phyloP scores from a whole-genome alignment of 2,888 invertebrate species.

The Deilephila elpenor region DNA sequence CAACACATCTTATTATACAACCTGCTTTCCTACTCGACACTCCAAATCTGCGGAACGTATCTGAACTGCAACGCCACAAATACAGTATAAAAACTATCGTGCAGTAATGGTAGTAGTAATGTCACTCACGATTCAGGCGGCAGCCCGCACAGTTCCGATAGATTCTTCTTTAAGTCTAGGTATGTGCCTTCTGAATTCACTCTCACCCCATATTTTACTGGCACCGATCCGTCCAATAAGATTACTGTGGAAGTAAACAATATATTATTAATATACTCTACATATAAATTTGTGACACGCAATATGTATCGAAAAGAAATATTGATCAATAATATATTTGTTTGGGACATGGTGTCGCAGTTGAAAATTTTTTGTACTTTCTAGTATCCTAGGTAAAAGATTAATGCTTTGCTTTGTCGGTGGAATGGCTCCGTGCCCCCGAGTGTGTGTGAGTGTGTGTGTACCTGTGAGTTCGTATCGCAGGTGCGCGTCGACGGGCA shows the following conservation, averaged over 20 bases:
- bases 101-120: background rate
- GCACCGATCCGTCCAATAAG: constrained; percentile 91
- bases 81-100: background rate
- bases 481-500: constrained; percentile 95
- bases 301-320: no score
- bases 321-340: no score
- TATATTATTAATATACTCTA: background rate
- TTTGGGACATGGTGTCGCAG: no score
- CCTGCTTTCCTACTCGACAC: no score
- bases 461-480: constrained; percentile 90
- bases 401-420: no score
- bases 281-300: no score
- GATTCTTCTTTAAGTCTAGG: constrained; percentile 88
- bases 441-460: constrained; percentile 36
- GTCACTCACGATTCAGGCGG: constrained; percentile 67
- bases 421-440: no score
- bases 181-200: constrained; percentile 93
- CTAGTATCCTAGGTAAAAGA: no score
- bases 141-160: constrained; percentile 87
- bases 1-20: background rate
- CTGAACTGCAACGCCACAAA: no score
- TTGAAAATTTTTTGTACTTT: no score
- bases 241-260: constrained; percentile 81
- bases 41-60: no score
- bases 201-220: constrained; percentile 93